phyloP scores from a whole-genome alignment of 2,113 vertebrate genomes.

The Apaloderma vittatum region DNA sequence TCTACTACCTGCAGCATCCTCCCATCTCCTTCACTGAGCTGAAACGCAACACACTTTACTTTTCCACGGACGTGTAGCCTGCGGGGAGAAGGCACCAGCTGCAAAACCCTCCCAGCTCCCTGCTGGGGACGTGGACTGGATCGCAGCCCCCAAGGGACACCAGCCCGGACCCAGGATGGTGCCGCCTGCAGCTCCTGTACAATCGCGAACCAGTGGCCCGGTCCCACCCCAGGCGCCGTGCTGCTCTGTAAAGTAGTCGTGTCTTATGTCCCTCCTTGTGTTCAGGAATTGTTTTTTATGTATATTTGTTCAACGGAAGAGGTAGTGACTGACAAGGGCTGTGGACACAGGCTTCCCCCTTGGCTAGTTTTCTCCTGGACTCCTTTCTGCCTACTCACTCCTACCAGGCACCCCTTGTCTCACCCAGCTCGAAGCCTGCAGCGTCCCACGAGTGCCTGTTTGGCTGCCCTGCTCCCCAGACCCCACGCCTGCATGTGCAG shows the following conservation, averaged over 20 bases:
- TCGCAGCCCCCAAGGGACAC: background rate
- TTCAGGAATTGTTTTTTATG: conserved; percentile 73
- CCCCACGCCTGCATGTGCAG: conserved; percentile 62
- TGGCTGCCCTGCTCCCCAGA: background rate
- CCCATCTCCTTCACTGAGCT: conserved; percentile 94
- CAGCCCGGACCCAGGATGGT: conserved; percentile 34
- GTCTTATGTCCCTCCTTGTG: conserved; percentile 69
- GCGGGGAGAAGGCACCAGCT: conserved; percentile 32
- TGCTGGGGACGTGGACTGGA: conserved; percentile 45
- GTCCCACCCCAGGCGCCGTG: conserved; percentile 27
- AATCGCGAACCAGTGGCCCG: conserved; percentile 63
- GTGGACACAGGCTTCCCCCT: conserved; percentile 60
- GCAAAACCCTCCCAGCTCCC: conserved; percentile 43
- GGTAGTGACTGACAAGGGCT: conserved; percentile 65
- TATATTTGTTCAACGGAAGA: conserved; percentile 73
- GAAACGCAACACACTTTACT: conserved; percentile 96
- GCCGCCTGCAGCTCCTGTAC: conserved; percentile 71
- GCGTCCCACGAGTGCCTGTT: conserved; percentile 42
- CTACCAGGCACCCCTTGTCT: conserved; percentile 10
- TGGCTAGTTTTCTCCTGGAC: conserved; percentile 57
- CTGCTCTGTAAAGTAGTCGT: conserved; percentile 71
- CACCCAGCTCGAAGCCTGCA: conserved; percentile 55
- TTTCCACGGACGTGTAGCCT: conserved; percentile 96
- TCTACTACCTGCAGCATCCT: conserved; percentile 97
- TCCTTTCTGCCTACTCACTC: background rate